phyloP scores from a whole-genome alignment of 2,113 vertebrate species.

The Nesogale talazaci region DNA sequence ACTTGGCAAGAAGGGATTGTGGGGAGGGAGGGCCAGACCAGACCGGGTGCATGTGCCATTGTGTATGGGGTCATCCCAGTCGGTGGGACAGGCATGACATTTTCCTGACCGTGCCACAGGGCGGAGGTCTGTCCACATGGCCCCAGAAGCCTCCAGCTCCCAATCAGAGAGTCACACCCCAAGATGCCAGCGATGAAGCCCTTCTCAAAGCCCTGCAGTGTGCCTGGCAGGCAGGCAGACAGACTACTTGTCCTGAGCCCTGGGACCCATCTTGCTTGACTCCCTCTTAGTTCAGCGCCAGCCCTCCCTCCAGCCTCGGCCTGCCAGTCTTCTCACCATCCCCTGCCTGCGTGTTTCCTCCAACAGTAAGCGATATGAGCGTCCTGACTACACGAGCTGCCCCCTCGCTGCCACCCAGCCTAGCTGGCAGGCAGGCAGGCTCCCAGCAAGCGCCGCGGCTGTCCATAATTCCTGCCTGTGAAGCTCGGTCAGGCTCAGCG shows the following conservation, averaged over 20 bases:
- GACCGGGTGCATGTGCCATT: too few relatives aligned
- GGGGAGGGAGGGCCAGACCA: too few relatives aligned
- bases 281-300: background rate
- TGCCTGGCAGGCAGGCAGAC: too few relatives aligned
- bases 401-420: background rate
- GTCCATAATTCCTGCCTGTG: constrained; percentile 48
- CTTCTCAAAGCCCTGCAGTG: too few relatives aligned
- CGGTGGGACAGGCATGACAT: background rate
- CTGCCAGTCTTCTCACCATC: background rate
- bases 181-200: background rate
- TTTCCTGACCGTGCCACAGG: accelerated
- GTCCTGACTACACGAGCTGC: background rate
- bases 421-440: constrained; percentile 18
- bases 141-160: too few relatives aligned
- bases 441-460: constrained; percentile 34
- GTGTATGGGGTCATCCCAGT: too few relatives aligned
- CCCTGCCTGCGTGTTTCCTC: background rate
- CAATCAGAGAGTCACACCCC: background rate
- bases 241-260: background rate
- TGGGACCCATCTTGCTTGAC: background rate
- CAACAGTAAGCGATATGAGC: background rate
- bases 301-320: background rate
- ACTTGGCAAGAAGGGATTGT: background rate
- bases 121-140: background rate
- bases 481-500: constrained; percentile 73